A percentile compares a stretch with the other conserved stretches of the same genome.
phyloP scores from a whole-genome alignment of 2,888 invertebrate species.

The Clusia tigrina region DNA sequence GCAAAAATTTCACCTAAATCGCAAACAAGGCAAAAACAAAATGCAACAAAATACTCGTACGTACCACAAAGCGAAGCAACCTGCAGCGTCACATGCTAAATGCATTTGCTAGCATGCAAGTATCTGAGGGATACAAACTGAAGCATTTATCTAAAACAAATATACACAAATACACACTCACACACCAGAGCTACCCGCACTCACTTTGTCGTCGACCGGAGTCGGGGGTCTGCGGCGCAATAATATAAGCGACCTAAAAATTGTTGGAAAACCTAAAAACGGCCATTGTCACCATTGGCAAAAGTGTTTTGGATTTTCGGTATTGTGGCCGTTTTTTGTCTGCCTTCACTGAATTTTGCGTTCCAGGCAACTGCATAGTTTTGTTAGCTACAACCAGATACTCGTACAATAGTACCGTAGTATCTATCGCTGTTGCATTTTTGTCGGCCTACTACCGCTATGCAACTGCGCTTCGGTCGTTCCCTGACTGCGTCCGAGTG shows the following conservation, averaged over 20 bases:
- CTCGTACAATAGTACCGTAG: background rate
- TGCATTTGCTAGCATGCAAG: background rate
- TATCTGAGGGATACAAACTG: background rate
- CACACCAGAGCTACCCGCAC: background rate
- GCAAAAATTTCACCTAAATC: slow-evolving; percentile 22
- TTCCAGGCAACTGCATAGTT: background rate
- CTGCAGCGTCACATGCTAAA: background rate
- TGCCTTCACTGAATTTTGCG: slow-evolving; percentile 3
- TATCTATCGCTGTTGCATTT: background rate
- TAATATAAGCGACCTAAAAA: slow-evolving; percentile 7
- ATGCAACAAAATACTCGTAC: no score
- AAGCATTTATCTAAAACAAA: background rate
- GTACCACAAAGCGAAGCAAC: background rate
- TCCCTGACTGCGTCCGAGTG: background rate
- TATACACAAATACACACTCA: background rate
- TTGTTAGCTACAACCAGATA: no score
- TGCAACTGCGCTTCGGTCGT: background rate
- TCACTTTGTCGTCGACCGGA: background rate
- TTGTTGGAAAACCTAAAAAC: slow-evolving; percentile 36
- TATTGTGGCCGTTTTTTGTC: background rate
- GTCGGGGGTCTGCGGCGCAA: background rate
- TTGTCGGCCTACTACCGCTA: slow-evolving; percentile 5
- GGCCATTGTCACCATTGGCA: slow-evolving; percentile 52
- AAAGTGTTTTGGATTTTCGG: background rate
- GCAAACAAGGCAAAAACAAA: slow-evolving; percentile 12